A percentile compares a stretch with the other conserved stretches of the same genome.
Evolutionary conservation across 2,888 invertebrate species (phyloP).

Genomic region (Isotomurus palustris): DNA sequence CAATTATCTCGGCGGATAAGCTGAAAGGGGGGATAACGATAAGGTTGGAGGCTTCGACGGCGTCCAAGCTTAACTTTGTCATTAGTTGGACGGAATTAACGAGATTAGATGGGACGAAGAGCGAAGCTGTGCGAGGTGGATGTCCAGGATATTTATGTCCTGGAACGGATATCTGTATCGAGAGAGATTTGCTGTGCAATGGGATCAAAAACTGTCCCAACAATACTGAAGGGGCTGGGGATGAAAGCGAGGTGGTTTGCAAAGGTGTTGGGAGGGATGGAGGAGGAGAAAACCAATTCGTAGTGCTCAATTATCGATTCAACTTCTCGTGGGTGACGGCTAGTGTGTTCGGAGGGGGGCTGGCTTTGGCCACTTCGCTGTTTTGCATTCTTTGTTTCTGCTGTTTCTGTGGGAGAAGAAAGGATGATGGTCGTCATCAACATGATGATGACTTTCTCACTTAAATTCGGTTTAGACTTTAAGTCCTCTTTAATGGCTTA

Average conservation of each 20-base stretch:
- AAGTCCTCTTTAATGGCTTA: no score
- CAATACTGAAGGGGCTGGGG: slow-evolving; percentile 37
- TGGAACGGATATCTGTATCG: slow-evolving; percentile 73
- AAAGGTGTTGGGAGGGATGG: no score
- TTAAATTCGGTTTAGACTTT: no score
- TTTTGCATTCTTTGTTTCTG: slow-evolving; percentile 42
- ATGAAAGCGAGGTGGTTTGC: slow-evolving; percentile 43
- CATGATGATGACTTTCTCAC: no score
- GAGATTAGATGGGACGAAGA: slow-evolving; percentile 72
- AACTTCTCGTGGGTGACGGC: slow-evolving; percentile 46
- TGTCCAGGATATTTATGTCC: slow-evolving; percentile 88
- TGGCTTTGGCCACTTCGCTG: slow-evolving; percentile 38
- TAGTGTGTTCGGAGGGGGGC: slow-evolving; percentile 39
- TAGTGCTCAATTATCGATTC: slow-evolving; percentile 43
- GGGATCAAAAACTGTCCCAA: slow-evolving; percentile 78
- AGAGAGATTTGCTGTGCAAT: slow-evolving; percentile 76
- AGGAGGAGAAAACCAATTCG: slow-evolving; percentile 40
- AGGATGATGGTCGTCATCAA: slow-evolving; percentile 19
- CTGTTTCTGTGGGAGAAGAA: slow-evolving; percentile 31
- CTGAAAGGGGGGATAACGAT: slow-evolving; percentile 51
- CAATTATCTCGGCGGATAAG: slow-evolving; percentile 73
- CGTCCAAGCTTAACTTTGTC: slow-evolving; percentile 78
- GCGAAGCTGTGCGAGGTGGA: slow-evolving; percentile 55
- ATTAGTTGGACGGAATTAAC: slow-evolving; percentile 80
- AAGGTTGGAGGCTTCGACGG: slow-evolving; percentile 50